phyloP scores from a whole-genome alignment of 2,797 vertebrate species.

The Capromys pilorides region DNA sequence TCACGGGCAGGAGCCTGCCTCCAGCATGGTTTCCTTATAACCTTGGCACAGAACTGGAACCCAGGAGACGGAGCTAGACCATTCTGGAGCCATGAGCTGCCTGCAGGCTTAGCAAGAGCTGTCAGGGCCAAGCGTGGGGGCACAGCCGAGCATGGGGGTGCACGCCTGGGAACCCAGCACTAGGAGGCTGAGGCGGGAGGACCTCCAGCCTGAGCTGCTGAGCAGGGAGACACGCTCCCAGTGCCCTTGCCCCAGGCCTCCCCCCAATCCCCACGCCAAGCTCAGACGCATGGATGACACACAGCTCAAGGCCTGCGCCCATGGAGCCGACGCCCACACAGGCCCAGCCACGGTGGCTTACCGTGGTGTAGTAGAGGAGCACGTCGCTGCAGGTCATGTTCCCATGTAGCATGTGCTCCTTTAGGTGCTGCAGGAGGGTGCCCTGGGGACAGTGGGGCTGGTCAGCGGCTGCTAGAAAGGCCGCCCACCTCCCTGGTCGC shows the following conservation, averaged over 20 bases:
- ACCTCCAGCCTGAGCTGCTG: neutral
- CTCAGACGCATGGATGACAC: neutral
- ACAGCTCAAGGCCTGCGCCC: no score
- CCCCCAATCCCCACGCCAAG: neutral
- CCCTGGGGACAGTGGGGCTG: slow-evolving; percentile 85
- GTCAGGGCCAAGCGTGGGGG: no score
- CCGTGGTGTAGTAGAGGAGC: slow-evolving; percentile 97
- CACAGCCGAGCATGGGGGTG: no score
- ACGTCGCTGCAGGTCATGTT: slow-evolving; percentile 92
- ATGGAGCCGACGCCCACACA: neutral
- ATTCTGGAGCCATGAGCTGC: no score
- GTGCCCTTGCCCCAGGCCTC: no score
- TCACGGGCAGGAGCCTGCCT: fast-evolving
- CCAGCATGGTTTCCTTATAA: neutral
- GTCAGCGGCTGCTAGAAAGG: neutral
- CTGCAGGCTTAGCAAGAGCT: neutral
- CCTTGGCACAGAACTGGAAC: fast-evolving
- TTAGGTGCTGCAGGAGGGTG: slow-evolving; percentile 95
- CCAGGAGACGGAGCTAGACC: neutral
- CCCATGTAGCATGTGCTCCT: slow-evolving; percentile 95
- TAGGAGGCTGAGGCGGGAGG: neutral
- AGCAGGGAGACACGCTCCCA: neutral
- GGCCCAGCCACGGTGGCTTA: slow-evolving; percentile 73
- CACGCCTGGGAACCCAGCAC: no score
- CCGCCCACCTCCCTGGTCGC: neutral